Evolutionary conservation across 1,140 invertebrate species (phyloP).

Genomic region (Delia radicum): DNA sequence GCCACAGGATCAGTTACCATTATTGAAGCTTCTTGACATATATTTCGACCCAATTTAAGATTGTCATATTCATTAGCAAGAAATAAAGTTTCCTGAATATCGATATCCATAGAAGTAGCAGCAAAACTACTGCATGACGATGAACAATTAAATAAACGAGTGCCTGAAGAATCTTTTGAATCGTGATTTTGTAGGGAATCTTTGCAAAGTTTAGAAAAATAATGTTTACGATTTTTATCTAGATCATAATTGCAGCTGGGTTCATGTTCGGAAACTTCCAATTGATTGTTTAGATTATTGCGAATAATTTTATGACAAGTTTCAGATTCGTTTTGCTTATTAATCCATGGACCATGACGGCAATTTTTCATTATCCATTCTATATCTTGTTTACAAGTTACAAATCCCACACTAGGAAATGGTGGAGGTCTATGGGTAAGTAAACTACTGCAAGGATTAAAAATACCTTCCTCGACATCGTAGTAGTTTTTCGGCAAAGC

Average conservation of each 20-base stretch:
- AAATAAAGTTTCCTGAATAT: neutral
- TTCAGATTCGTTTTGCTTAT: no score
- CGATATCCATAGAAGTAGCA: neutral
- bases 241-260: constrained; percentile 2
- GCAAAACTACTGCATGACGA: neutral
- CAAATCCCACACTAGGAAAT: neutral
- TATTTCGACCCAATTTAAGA: neutral
- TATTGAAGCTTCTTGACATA: neutral
- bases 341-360: neutral
- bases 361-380: constrained; percentile 6
- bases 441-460: neutral
- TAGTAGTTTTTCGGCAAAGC: neutral
- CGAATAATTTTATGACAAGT: neutral
- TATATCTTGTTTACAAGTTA: neutral
- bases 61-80: neutral
- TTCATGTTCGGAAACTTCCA: neutral
- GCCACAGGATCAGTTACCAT: neutral
- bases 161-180: neutral
- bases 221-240: neutral
- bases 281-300: neutral
- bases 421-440: neutral
- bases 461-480: constrained; percentile 7
- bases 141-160: neutral
- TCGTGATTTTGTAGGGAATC: neutral
- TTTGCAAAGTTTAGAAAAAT: neutral